Evolutionary conservation across 2,888 invertebrate genomes (phyloP).

Genomic region (Limnephilus lunatus): DNA sequence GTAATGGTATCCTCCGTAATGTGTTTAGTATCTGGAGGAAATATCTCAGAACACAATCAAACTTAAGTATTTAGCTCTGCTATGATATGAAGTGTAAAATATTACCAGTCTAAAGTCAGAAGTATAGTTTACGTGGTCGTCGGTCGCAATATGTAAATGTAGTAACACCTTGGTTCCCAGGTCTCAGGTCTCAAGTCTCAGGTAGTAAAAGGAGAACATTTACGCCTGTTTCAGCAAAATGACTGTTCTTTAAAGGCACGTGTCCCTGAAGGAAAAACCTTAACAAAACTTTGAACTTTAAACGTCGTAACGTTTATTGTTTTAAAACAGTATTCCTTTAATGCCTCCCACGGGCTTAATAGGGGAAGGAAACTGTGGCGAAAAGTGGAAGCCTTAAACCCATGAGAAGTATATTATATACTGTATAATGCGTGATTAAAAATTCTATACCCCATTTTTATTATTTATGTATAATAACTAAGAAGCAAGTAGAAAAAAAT

Average conservation of each 20-base stretch:
- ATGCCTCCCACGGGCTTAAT: conserved; percentile 49
- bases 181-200: not conserved
- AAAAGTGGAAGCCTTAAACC: not conserved
- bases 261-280: conserved; percentile 42
- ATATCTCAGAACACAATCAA: not conserved
- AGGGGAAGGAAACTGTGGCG: not conserved
- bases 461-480: not conserved
- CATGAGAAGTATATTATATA: not conserved
- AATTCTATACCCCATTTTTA: not conserved
- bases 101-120: not conserved
- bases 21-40: not conserved
- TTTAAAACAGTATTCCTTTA: conserved; percentile 57
- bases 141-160: not conserved
- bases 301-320: conserved; percentile 61
- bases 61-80: not conserved
- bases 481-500: not conserved
- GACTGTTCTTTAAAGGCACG: conserved; percentile 5
- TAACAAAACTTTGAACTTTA: conserved; percentile 59
- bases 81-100: not conserved
- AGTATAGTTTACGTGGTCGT: not conserved
- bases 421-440: not conserved
- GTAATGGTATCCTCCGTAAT: not conserved
- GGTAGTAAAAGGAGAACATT: conserved; percentile 17
- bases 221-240: not conserved
- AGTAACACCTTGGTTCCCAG: too few relatives aligned